Percentiles rank a stretch among this genome's conserved stretches.
Evolutionary conservation across 2,113 vertebrate species (phyloP).

Genomic region (Charina bottae): DNA sequence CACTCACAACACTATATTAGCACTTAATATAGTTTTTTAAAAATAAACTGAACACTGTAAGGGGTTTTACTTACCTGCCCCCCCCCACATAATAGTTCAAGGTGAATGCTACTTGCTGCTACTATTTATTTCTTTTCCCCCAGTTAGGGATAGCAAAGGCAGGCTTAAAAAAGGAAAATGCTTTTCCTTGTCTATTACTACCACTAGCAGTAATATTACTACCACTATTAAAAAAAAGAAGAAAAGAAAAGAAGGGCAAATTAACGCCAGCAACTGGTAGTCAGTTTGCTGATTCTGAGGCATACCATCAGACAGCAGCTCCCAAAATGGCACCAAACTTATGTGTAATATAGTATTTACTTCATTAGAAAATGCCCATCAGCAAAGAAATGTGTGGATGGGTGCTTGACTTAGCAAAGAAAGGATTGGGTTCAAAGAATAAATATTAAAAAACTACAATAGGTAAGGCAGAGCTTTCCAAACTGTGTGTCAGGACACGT

Average conservation of each 20-base stretch:
- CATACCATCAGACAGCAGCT: neutral
- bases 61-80: neutral
- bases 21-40: neutral
- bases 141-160: too few species aligned
- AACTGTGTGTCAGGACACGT: too few species aligned
- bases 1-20: neutral
- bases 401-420: neutral
- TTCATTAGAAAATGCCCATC: neutral
- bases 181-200: too few species aligned
- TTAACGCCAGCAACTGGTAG: neutral
- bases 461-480: too few species aligned
- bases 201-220: neutral
- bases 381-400: neutral
- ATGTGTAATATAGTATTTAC: neutral
- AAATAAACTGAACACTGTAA: neutral
- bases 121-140: too few species aligned
- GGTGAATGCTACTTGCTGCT: too few species aligned
- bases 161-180: too few species aligned
- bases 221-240: neutral
- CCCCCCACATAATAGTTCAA: neutral
- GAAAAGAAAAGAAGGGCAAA: neutral
- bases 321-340: neutral
- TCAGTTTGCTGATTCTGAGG: neutral
- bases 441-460: neutral
- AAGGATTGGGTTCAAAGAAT: neutral